Percentiles rank a stretch among this genome's conserved stretches.
phyloP scores from a whole-genome alignment of 2,797 vertebrate species.

The Alca torda region DNA sequence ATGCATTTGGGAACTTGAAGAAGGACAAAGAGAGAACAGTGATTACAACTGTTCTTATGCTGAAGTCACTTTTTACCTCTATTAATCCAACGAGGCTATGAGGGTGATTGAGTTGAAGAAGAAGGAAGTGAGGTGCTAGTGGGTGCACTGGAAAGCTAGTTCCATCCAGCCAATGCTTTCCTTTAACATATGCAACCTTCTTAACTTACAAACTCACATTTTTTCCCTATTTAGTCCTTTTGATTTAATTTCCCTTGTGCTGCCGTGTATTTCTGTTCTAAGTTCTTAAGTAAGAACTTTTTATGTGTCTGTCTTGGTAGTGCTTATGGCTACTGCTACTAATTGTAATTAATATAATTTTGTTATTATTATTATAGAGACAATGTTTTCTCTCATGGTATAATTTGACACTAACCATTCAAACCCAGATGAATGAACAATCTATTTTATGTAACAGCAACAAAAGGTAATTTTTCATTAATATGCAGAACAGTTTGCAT shows the following conservation, averaged over 20 bases:
- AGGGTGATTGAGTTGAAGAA: neutral
- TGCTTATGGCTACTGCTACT: neutral
- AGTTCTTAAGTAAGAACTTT: neutral
- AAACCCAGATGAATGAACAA: neutral
- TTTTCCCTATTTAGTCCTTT: neutral
- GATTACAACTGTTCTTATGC: neutral
- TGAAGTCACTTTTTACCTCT: neutral
- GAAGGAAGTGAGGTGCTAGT: neutral
- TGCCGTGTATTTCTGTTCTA: neutral
- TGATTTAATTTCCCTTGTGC: neutral
- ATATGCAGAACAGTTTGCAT: neutral
- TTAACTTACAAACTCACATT: neutral
- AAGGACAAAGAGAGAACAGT: neutral
- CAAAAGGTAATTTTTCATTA: neutral
- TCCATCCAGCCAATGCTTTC: neutral
- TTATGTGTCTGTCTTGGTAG: neutral
- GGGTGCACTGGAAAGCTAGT: neutral
- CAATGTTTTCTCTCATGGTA: neutral
- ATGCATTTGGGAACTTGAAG: neutral
- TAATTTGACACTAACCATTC: neutral
- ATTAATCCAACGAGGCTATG: neutral
- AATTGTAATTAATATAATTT: neutral
- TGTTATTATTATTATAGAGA: neutral
- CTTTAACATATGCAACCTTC: neutral
- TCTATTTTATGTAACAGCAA: neutral